Conservation (phyloP, 2,113 vertebrate genomes). For the Microcebus tavaratra region DNA sequence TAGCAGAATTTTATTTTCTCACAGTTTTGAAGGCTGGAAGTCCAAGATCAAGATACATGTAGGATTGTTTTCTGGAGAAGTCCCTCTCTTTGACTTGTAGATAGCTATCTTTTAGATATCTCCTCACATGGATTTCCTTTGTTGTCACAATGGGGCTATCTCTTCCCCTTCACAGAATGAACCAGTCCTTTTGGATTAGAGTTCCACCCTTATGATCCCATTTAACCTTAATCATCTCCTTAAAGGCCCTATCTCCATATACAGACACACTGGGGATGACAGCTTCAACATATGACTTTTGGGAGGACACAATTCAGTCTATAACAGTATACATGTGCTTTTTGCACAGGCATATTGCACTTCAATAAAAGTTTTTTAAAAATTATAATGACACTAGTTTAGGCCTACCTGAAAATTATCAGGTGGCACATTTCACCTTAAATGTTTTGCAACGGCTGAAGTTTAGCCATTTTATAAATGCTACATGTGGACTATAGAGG, state of each 20-base stretch:
- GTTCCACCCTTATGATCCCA: background rate
- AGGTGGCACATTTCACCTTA: background rate
- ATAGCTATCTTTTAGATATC: background rate
- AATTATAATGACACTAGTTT: background rate
- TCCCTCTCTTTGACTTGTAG: background rate
- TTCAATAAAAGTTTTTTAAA: background rate
- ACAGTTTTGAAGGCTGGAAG: background rate
- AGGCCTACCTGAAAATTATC: background rate
- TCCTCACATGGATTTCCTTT: background rate
- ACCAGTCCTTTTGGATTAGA: background rate
- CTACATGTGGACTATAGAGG: rapidly evolving
- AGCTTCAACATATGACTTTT: background rate
- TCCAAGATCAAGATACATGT: background rate
- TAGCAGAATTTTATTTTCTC: background rate
- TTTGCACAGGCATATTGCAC: background rate
- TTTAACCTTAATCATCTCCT: too few relatives aligned
- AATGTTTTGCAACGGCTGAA: background rate
- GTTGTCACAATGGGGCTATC: rapidly evolving
- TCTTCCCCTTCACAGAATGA: background rate
- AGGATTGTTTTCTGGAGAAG: too few relatives aligned
- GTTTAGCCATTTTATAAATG: background rate
- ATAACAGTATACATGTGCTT: background rate
- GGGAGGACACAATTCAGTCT: background rate
- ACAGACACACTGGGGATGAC: background rate
- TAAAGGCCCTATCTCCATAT: too few relatives aligned